Percentiles rank a stretch among this genome's conserved stretches.
Evolutionary conservation across 2,797 vertebrate species (phyloP).

Genomic region (Manis pentadactyla): DNA sequence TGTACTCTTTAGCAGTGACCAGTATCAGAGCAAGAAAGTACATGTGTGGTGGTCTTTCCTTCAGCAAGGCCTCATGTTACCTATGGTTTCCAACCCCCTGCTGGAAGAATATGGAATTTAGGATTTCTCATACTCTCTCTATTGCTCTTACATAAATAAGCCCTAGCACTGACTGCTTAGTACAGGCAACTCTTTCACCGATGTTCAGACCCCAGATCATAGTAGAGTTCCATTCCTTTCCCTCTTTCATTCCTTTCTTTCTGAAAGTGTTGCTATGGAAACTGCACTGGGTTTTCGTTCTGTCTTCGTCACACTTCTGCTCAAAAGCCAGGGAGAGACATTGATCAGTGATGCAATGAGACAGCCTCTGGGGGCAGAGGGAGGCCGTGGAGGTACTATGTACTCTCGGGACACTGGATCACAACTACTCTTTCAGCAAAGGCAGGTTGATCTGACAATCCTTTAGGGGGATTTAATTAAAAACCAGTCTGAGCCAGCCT

Average conservation of each 20-base stretch:
- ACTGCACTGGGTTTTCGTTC: constrained; percentile 86
- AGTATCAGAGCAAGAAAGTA: background rate
- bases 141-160: constrained; percentile 23
- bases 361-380: constrained; percentile 71
- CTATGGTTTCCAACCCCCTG: background rate
- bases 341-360: constrained; percentile 85
- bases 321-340: constrained; percentile 83
- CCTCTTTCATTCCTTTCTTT: constrained; percentile 63
- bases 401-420: constrained; percentile 64
- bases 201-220: constrained; percentile 78
- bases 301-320: constrained; percentile 80
- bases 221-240: constrained; percentile 59
- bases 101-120: constrained; percentile 43
- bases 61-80: background rate
- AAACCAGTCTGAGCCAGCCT: constrained; percentile 51
- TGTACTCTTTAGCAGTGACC: background rate
- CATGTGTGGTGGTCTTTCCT: background rate
- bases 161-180: constrained; percentile 42
- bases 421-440: constrained; percentile 63
- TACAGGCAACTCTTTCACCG: constrained; percentile 78
- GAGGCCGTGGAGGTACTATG: constrained; percentile 52
- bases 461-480: constrained; percentile 79
- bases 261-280: constrained; percentile 88
- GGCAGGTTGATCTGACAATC: constrained; percentile 66
- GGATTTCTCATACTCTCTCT: background rate